Evolutionary conservation across 2,113 vertebrate species (phyloP).

Genomic region (Perca schrenkii): DNA sequence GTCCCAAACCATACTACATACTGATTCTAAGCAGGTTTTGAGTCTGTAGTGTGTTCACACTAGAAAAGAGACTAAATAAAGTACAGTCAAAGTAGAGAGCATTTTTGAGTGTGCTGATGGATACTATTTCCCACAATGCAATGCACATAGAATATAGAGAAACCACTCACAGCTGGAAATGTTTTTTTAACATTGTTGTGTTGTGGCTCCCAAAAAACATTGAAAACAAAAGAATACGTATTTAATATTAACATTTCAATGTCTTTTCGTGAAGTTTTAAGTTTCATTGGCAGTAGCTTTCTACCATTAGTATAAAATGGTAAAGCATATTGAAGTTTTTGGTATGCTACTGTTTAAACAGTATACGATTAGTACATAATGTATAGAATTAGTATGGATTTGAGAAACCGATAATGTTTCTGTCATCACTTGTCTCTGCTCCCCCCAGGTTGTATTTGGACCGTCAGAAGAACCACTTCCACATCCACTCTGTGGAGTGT

Average conservation of each 20-base stretch:
- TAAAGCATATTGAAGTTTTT: not conserved
- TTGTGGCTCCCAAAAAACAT: no score
- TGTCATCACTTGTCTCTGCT: not conserved
- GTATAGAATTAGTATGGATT: not conserved
- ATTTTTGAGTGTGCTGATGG: not conserved
- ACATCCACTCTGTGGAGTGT: slow-evolving; percentile 91
- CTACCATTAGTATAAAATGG: no score
- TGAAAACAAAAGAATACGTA: not conserved
- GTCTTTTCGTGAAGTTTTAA: not conserved
- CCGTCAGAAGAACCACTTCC: slow-evolving; percentile 88
- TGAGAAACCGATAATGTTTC: not conserved
- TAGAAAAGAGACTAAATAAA: not conserved
- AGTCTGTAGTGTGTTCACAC: not conserved
- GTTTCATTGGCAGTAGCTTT: not conserved
- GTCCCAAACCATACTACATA: not conserved
- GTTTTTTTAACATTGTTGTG: not conserved
- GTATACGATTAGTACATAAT: not conserved
- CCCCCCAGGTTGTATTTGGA: slow-evolving; percentile 87
- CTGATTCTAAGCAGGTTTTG: no score
- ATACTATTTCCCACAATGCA: not conserved
- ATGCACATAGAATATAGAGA: not conserved
- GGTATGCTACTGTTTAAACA: not conserved
- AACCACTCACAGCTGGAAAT: not conserved
- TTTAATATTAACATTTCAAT: not conserved
- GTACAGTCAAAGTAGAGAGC: not conserved